A percentile compares a stretch with the other conserved stretches of the same genome.
Conservation (phyloP, 2,113 vertebrate genomes). For the Aleadryas rufinucha region DNA sequence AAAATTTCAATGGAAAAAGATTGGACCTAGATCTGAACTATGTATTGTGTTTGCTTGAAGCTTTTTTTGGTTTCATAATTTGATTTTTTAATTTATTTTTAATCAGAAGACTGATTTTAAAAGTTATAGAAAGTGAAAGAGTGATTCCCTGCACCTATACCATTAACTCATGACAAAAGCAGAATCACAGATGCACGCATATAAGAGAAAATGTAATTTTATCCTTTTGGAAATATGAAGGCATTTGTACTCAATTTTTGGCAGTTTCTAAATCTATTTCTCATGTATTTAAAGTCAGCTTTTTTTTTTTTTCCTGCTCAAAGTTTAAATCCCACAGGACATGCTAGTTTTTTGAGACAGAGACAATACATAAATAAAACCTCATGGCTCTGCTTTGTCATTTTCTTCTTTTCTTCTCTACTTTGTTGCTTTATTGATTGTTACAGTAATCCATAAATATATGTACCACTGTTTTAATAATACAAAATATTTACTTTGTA, state of each 20-base stretch:
- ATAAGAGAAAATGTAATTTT: neutral
- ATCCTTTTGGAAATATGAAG: neutral
- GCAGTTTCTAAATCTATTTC: neutral
- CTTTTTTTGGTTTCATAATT: neutral
- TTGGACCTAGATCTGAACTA: neutral
- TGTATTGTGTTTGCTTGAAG: neutral
- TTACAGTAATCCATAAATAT: neutral
- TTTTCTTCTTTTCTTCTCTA: neutral
- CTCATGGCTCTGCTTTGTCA: neutral
- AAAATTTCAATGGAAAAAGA: neutral
- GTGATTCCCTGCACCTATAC: neutral
- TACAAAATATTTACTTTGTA: neutral
- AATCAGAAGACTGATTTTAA: neutral
- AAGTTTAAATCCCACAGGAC: neutral
- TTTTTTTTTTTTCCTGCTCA: neutral
- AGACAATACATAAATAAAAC: neutral
- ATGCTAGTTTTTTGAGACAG: neutral
- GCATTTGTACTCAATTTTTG: neutral
- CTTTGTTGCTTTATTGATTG: neutral
- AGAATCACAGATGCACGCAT: neutral
- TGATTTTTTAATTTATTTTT: neutral
- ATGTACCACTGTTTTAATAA: neutral
- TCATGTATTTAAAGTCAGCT: neutral
- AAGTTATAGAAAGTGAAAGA: neutral
- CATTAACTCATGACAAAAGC: neutral